Conservation (phyloP, 2,888 invertebrate genomes). For the Chaetoderma sp. region DNA sequence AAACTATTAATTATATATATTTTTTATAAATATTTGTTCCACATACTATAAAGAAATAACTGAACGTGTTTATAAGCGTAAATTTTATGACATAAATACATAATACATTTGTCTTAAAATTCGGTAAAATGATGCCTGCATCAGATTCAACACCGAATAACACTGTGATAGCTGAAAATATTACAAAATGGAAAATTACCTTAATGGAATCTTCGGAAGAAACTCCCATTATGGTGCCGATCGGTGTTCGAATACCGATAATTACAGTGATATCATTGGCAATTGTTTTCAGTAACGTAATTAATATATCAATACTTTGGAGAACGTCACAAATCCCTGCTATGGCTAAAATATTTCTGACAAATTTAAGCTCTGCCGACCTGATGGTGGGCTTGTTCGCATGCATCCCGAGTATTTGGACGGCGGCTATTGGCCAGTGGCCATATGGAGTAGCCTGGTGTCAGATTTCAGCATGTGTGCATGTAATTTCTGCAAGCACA, state of each 20-base stretch:
- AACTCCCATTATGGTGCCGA: not conserved
- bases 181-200: too few species aligned
- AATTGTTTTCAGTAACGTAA: conserved; percentile 27
- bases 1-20: too few species aligned
- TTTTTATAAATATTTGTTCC: too few species aligned
- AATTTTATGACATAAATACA: too few species aligned
- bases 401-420: conserved; percentile 37
- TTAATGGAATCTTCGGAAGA: too few species aligned
- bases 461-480: conserved; percentile 40
- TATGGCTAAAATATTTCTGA: conserved; percentile 36
- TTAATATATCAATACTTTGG: conserved; percentile 33
- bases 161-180: too few species aligned
- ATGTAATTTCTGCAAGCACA: conserved; percentile 40
- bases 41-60: too few species aligned
- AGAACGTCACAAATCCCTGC: conserved; percentile 37
- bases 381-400: conserved; percentile 39
- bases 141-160: too few species aligned
- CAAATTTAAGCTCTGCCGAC: conserved; percentile 43
- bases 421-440: conserved; percentile 36
- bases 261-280: conserved; percentile 20
- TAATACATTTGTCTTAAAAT: too few species aligned
- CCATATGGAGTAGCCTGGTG: conserved; percentile 43
- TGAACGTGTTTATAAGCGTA: too few species aligned
- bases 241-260: not conserved
- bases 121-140: too few species aligned